Evolutionary conservation across 2,888 invertebrate genomes (phyloP).

Genomic region (Bellardia pandia): DNA sequence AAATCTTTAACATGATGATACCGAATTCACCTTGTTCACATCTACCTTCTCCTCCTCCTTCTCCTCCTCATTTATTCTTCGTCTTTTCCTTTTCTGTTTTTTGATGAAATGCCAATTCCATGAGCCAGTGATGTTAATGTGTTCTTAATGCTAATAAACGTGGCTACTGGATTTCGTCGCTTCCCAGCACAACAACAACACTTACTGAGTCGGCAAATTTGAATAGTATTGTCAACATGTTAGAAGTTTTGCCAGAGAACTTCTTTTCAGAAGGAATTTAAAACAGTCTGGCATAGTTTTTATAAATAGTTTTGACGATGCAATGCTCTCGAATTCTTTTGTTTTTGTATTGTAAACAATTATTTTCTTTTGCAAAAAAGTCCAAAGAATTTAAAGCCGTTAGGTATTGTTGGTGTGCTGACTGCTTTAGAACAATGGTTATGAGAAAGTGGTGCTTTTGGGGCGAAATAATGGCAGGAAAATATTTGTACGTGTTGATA

Average conservation of each 20-base stretch:
- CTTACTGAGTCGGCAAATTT: constrained; percentile 67
- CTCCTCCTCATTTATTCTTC: neutral
- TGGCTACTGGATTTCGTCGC: constrained; percentile 61
- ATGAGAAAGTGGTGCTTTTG: constrained; percentile 16
- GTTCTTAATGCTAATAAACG: constrained; percentile 72
- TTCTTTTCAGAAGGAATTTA: constrained; percentile 57
- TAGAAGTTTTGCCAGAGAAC: constrained; percentile 3
- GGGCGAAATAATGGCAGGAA: neutral
- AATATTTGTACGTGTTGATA: neutral
- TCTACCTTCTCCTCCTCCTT: constrained; percentile 6
- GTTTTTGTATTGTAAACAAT: constrained; percentile 29
- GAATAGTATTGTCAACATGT: constrained; percentile 66
- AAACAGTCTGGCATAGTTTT: constrained; percentile 70
- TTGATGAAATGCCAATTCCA: constrained; percentile 72
- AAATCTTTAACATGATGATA: constrained; percentile 21
- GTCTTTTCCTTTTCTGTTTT: constrained; percentile 53
- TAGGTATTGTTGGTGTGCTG: constrained; percentile 30
- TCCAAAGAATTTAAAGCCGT: constrained; percentile 51
- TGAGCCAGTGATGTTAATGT: constrained; percentile 67
- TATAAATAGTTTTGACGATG: constrained; percentile 41
- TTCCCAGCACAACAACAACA: neutral
- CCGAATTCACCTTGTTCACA: constrained; percentile 27
- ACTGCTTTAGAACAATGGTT: constrained; percentile 6
- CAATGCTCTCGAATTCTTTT: constrained; percentile 10
- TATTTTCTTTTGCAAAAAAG: constrained; percentile 48